These are phyloP conservation scores for Temnothorax rugatulus DNA, from an alignment of 2,888 invertebrate genomes.

Conservation along the genomic window DNA sequence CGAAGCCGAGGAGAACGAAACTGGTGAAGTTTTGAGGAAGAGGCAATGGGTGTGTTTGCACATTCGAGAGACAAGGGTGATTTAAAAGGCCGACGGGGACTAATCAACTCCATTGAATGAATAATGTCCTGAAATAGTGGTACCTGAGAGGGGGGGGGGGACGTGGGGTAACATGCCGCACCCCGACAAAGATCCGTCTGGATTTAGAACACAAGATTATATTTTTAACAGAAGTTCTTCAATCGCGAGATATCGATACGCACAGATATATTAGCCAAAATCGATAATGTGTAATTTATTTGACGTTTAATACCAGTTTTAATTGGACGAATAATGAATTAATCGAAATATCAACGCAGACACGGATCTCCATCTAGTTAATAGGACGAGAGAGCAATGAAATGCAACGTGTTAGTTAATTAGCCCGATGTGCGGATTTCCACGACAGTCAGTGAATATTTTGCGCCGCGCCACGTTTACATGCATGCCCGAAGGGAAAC, in stretches of 20 bases:
- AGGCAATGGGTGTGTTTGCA: constrained; percentile 39
- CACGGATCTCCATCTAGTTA: neutral
- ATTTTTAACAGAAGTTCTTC: neutral
- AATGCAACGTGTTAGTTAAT: constrained; percentile 41
- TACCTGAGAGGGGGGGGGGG: neutral
- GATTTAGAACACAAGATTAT: neutral
- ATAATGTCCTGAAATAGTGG: constrained; percentile 32
- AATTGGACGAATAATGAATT: constrained; percentile 6
- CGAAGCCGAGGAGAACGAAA: constrained; percentile 39
- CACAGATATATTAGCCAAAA: no score
- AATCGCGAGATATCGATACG: neutral
- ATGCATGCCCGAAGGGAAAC: neutral
- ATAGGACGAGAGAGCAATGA: constrained; percentile 1
- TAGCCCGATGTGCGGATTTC: constrained; percentile 17
- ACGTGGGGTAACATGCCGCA: neutral
- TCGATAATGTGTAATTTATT: neutral
- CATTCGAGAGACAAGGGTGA: constrained; percentile 54
- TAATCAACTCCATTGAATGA: constrained; percentile 36
- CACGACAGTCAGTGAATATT: constrained; percentile 2
- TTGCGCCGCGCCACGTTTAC: neutral
- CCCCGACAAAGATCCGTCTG: neutral
- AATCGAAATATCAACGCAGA: neutral
- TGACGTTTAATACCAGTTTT: neutral
- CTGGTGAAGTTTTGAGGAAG: constrained; percentile 40
- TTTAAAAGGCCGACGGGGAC: constrained; percentile 47